phyloP scores from a whole-genome alignment of 1,140 invertebrate genomes.

The Helicoverpa armigera region DNA sequence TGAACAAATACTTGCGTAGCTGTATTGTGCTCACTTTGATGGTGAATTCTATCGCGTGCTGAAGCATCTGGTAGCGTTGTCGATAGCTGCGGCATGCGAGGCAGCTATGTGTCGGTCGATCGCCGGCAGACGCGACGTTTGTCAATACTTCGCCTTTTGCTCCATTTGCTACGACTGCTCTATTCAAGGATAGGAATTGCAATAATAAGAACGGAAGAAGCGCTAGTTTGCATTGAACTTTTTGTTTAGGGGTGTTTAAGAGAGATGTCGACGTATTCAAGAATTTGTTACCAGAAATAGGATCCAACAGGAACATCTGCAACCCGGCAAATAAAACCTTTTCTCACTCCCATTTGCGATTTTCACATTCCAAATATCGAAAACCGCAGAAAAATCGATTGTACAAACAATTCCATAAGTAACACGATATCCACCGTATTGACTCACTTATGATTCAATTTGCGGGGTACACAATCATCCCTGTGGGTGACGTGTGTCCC shows the following conservation, averaged over 20 bases:
- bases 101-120: slow-evolving; percentile 4
- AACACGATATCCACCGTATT: slow-evolving; percentile 30
- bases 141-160: slow-evolving; percentile 33
- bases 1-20: not conserved
- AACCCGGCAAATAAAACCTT: too few species aligned
- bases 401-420: slow-evolving; percentile 10
- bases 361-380: not conserved
- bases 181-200: slow-evolving; percentile 22
- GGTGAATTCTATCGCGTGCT: not conserved
- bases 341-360: too few species aligned
- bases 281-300: not conserved
- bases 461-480: slow-evolving; percentile 42
- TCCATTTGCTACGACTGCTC: slow-evolving; percentile 17
- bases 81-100: slow-evolving; percentile 3
- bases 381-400: not conserved
- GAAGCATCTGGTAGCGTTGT: slow-evolving; percentile 14
- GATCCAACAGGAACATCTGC: not conserved
- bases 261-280: not conserved
- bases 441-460: slow-evolving; percentile 57
- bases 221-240: not conserved
- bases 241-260: not conserved
- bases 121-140: slow-evolving; percentile 20
- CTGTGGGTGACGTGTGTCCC: slow-evolving; percentile 18
- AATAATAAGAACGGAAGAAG: slow-evolving; percentile 19
- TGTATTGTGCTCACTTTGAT: slow-evolving; percentile 21